These are phyloP conservation scores for Xestia c-nigrum DNA, from an alignment of 2,888 invertebrate species.

Conservation along the genomic window DNA sequence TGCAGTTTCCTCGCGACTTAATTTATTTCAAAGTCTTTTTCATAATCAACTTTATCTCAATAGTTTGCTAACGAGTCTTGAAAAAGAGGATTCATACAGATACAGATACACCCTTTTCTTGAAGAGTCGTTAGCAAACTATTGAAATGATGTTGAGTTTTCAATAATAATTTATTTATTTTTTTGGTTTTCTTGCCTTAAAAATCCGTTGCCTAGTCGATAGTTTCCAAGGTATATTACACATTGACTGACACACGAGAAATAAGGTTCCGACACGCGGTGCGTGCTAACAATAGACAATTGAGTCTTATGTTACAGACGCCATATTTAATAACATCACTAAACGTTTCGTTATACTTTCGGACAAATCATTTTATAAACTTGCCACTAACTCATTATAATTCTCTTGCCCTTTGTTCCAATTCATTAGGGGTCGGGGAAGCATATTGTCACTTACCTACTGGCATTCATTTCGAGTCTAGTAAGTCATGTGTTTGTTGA, in stretches of 20 bases:
- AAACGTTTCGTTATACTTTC: slow-evolving; percentile 1
- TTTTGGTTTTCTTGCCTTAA: not conserved
- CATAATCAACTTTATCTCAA: no score
- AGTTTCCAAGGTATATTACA: slow-evolving; percentile 12
- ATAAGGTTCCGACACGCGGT: slow-evolving; percentile 23
- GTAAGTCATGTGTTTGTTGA: not conserved
- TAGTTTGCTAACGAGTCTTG: no score
- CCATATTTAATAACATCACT: slow-evolving; percentile 55
- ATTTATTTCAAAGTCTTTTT: no score
- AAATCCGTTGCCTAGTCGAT: not conserved
- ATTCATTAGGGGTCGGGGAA: no score
- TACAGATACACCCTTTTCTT: no score
- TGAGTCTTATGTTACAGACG: slow-evolving; percentile 37
- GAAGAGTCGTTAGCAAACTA: not conserved
- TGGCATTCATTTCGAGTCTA: not conserved
- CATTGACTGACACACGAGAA: not conserved
- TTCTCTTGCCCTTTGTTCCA: no score
- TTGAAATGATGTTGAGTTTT: not conserved
- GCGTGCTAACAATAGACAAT: slow-evolving; percentile 60
- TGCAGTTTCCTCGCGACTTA: not conserved
- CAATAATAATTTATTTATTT: not conserved
- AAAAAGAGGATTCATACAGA: no score
- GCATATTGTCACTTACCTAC: no score
- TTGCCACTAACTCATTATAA: not conserved
- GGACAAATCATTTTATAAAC: not conserved